These are phyloP conservation scores for Heteromormyrus szaboi DNA, from an alignment of 2,797 vertebrate genomes.

Conservation along the genomic window DNA sequence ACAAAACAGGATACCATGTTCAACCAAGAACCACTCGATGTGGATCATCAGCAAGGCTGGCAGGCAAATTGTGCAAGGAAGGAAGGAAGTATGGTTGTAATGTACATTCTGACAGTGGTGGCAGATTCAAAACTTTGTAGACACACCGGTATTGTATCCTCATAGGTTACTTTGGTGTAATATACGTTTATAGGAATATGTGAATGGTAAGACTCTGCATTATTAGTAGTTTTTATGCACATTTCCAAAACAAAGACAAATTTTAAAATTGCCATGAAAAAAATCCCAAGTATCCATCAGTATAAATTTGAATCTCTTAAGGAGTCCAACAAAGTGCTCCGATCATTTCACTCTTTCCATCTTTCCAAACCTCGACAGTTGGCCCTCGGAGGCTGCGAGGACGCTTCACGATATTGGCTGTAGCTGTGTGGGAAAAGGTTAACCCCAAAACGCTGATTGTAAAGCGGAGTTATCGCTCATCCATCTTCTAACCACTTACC, in stretches of 20 bases:
- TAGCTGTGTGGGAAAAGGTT: not conserved
- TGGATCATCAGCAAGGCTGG: not conserved
- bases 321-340: not conserved
- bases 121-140: not conserved
- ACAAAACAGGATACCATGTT: too few species aligned
- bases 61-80: not conserved
- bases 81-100: not conserved
- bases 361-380: not conserved
- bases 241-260: not conserved
- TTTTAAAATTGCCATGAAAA: not conserved
- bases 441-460: constrained; percentile 11
- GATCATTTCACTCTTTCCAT: not conserved
- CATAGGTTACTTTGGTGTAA: not conserved
- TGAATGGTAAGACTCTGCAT: not conserved
- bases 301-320: not conserved
- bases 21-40: not conserved
- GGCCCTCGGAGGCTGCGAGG: not conserved
- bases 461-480: not conserved
- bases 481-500: not conserved
- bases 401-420: not conserved
- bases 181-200: not conserved
- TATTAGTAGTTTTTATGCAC: not conserved
- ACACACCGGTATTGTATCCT: not conserved
- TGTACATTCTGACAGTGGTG: not conserved
- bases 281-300: not conserved